Evolutionary conservation across 2,888 invertebrate genomes (phyloP), one percentile per base, ranked within the genome.

Genomic region (Zygothrica quintamaculata): DNA sequence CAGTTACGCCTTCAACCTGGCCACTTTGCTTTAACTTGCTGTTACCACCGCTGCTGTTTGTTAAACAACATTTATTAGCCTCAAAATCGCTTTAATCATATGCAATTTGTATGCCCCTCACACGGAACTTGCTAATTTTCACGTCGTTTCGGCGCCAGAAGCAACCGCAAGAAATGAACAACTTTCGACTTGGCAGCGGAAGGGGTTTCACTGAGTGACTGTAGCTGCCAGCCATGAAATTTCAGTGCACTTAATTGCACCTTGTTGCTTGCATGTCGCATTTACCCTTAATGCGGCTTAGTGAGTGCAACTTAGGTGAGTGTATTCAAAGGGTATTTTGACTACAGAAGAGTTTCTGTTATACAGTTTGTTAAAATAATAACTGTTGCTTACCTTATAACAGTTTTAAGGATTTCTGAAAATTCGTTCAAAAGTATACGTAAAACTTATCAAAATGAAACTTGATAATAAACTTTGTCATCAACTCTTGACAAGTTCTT

Each of bases 41-140:
- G 55, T 22, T 33, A 22, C 56, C 31, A 33, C 58, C 58, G 50
- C 47, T 62, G 61, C 81, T 65, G 84, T 77, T 75, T 81, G 80
- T 74, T 84, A 51, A 77, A 84, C 77, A 80, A 66, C 75, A 62
- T 87, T 86, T 84, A 86, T 86, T 84, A 82, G 77, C 84, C 67
- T 80, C 84, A 88, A 86, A n/a, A 86, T 74, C 66, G 64, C 72
- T 69, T 73, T 87, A 84, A 85, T 85, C 88, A 70, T 82, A 81
- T 85, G 82, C 85, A 85, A 85, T 85, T 85, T 88, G 77, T 75
- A 42, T 59, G 40, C 39, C 44, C 47, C 40, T 60, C 67, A 61
- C 68, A 78, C 77, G 76, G 76, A 78, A 76, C 79, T 75, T 55
- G 72, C 75, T 74, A 77, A 80, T 84, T 87, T 81, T 68, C 87